Conservation (phyloP, 1,140 invertebrate genomes). For the Magallana gigas region DNA sequence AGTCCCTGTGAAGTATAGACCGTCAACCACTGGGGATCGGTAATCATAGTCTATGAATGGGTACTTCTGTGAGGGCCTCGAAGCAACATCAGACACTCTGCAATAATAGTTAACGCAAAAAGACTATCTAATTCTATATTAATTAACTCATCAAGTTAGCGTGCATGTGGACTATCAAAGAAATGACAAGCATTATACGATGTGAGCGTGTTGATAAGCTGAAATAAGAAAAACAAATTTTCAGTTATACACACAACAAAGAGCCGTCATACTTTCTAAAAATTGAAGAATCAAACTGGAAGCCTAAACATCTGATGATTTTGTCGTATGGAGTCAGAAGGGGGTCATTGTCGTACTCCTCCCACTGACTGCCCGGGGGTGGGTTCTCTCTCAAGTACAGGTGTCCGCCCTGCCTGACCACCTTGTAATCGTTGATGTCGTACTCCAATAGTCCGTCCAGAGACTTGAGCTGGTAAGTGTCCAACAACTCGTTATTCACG, state of each 20-base stretch:
- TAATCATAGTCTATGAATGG: conserved; percentile 74
- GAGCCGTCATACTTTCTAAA: conserved; percentile 72
- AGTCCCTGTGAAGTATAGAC: conserved; percentile 77
- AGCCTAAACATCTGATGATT: conserved; percentile 78
- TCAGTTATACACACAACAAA: too few relatives aligned
- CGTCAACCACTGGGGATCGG: conserved; percentile 71
- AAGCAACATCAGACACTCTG: conserved; percentile 18
- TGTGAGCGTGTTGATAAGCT: too few relatives aligned
- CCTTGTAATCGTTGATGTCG: conserved; percentile 45
- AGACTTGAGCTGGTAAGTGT: conserved; percentile 80
- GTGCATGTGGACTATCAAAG: neutral
- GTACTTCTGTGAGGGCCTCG: conserved; percentile 68
- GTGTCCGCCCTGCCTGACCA: conserved; percentile 41
- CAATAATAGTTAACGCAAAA: neutral
- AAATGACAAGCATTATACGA: neutral
- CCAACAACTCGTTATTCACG: conserved; percentile 78
- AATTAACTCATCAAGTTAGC: neutral
- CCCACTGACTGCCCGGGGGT: neutral
- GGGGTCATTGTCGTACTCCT: conserved; percentile 74
- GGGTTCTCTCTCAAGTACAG: conserved; percentile 44
- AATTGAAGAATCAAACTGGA: conserved; percentile 76
- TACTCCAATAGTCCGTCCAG: conserved; percentile 78
- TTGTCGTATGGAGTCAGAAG: conserved; percentile 76
- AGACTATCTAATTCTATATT: neutral
- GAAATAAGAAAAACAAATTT: too few relatives aligned